Conservation (phyloP, 2,797 vertebrate genomes). For the Vespertilio murinus region DNA sequence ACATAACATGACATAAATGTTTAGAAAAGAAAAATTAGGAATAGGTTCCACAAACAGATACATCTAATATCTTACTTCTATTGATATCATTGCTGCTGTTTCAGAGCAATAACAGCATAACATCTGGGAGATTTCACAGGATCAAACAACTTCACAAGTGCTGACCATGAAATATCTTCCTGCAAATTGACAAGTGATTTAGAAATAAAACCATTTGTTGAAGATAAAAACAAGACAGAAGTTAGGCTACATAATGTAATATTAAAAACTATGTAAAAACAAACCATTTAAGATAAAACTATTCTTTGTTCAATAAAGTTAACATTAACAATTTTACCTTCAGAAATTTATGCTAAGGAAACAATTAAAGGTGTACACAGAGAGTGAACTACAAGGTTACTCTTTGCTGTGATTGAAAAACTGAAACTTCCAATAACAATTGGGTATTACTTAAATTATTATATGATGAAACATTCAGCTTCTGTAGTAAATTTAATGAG, state of each 20-base stretch:
- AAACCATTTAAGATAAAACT: conserved; percentile 57
- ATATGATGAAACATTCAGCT: not conserved
- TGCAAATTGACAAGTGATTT: conserved; percentile 81
- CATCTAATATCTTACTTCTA: conserved; percentile 67
- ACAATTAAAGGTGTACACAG: not conserved
- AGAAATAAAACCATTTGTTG: conserved; percentile 63
- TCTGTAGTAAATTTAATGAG: not conserved
- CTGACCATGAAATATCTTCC: conserved; percentile 85
- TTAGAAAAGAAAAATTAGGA: conserved; percentile 59
- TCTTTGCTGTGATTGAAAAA: conserved; percentile 18
- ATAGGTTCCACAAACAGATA: conserved; percentile 43
- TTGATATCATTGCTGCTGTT: conserved; percentile 77
- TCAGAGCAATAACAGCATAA: conserved; percentile 87
- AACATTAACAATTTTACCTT: conserved; percentile 29
- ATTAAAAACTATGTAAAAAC: conserved; percentile 33
- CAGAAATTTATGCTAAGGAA: not conserved
- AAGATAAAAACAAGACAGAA: conserved; percentile 64
- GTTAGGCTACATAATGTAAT: conserved; percentile 30
- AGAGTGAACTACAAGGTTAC: not conserved
- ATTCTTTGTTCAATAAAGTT: conserved; percentile 43
- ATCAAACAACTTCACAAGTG: conserved; percentile 89
- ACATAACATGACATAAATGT: conserved; percentile 21
- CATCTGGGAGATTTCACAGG: conserved; percentile 89
- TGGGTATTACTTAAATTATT: conserved; percentile 32
- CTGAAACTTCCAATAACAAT: not conserved